Percentiles rank a stretch among this genome's conserved stretches.
Evolutionary conservation across 1,140 invertebrate genomes (phyloP).

Genomic region (Diploscapter pachys): DNA sequence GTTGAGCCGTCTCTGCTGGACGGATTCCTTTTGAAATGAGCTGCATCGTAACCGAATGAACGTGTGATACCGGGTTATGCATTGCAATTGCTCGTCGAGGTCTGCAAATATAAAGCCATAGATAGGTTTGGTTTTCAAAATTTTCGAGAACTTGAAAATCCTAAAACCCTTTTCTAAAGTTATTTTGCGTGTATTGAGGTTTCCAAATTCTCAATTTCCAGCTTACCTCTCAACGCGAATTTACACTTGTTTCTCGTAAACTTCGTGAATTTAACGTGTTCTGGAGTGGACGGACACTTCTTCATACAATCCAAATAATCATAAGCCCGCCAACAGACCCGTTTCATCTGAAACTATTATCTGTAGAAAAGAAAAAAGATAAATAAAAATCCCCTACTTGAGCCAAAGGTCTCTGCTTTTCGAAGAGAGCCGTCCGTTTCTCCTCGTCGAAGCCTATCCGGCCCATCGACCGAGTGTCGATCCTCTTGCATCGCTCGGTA

Average conservation of each 20-base stretch:
- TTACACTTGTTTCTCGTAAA: slow-evolving; percentile 10
- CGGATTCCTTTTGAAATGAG: slow-evolving; percentile 11
- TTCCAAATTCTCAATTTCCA: background rate
- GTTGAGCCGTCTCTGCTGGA: background rate
- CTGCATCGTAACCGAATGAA: slow-evolving; percentile 16
- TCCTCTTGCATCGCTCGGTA: slow-evolving; percentile 8
- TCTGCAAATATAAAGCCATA: background rate
- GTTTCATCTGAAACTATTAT: background rate
- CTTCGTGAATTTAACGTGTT: slow-evolving; percentile 7
- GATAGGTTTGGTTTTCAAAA: background rate
- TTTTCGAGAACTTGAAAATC: background rate
- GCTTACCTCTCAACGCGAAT: slow-evolving; percentile 10
- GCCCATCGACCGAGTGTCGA: slow-evolving; percentile 8
- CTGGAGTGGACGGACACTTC: slow-evolving; percentile 12
- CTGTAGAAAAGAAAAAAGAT: background rate
- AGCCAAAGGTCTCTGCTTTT: slow-evolving; percentile 17
- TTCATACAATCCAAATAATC: slow-evolving; percentile 22
- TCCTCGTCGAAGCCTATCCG: slow-evolving; percentile 21
- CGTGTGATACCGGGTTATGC: slow-evolving; percentile 16
- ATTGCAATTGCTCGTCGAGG: slow-evolving; percentile 7
- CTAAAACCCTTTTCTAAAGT: background rate
- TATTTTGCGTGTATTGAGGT: background rate
- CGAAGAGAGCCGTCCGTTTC: slow-evolving; percentile 10
- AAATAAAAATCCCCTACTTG: slow-evolving; percentile 13
- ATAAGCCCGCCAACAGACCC: slow-evolving; percentile 3